phyloP scores from a whole-genome alignment of 2,113 vertebrate genomes.

The Brachyhypopomus occidentalis region DNA sequence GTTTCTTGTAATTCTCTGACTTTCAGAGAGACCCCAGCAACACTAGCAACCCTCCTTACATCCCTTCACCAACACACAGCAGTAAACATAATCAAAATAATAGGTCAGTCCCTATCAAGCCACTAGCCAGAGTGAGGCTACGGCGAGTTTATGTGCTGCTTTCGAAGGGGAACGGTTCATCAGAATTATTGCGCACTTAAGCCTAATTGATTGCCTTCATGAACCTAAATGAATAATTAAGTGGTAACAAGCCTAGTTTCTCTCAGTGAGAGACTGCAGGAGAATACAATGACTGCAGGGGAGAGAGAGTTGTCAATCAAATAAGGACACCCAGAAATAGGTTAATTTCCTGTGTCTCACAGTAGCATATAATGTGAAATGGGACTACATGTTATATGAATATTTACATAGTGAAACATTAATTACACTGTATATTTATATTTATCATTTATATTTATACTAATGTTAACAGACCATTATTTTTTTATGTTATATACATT shows the following conservation, averaged over 20 bases:
- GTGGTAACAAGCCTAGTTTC: conserved; percentile 69
- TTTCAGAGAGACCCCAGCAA: too few species aligned
- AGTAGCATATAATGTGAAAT: too few species aligned
- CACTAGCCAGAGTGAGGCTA: too few species aligned
- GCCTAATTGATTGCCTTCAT: conserved; percentile 78
- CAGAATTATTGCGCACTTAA: conserved; percentile 78
- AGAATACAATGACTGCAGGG: conserved; percentile 1
- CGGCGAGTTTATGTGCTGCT: conserved; percentile 69
- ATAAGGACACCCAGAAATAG: background rate
- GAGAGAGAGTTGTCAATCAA: conserved; percentile 63
- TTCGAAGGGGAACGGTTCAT: conserved; percentile 78
- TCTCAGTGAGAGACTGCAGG: conserved; percentile 58
- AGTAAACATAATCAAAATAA: conserved; percentile 67
- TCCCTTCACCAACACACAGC: conserved; percentile 28
- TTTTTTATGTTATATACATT: too few species aligned
- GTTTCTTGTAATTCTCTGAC: too few species aligned
- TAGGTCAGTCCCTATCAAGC: background rate
- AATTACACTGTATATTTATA: too few species aligned
- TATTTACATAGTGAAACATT: too few species aligned
- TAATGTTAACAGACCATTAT: too few species aligned
- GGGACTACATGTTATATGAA: too few species aligned
- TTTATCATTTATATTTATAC: too few species aligned
- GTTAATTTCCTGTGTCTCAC: too few species aligned
- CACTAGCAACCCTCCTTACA: too few species aligned
- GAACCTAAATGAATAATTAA: conserved; percentile 79